Evolutionary conservation across 2,888 invertebrate genomes (phyloP), one percentile per base, ranked within the genome.

Genomic region (Polymixis lichenea): DNA sequence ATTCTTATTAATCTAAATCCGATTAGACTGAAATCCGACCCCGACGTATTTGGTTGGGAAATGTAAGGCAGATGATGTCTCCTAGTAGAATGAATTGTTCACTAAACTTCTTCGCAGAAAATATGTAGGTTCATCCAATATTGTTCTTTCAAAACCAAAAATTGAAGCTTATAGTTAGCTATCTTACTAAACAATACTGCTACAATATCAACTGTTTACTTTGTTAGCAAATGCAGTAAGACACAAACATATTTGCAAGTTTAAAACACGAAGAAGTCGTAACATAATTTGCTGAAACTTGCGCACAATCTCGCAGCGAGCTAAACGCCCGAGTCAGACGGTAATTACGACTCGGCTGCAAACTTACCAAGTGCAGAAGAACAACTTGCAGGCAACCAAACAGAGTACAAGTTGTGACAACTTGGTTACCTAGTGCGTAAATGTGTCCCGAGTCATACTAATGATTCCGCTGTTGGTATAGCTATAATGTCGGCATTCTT

Each of bases 221-320:
- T 49, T 38, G 11, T 13, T 25, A 67, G 49, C 46, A 55, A n/a
- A 32, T 60, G 70, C 15, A 53, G 25, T 69, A 25, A 56, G 61
- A 83, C 60, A 66, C 68, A 66, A 71, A 28, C 68, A 78, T 61
- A 78, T 70, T 78, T 53, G 49, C 22, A 13, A 68, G 78, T 58
- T 69, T 69, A 78, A 74, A 74, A 70, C 67, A 53, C 38, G 64
- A 76, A 82, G 73, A 78, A 74, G 79, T 75, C 55, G 65, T 78
- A 78, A 86, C 75, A 84, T 80, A 80, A 86, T 85, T 85, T 72
- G 58, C 32, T 49, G 62, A 61, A 82, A 79, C 70, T 85, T 78
- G 75, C n/a, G 61, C 71, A 65, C 87, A 82, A 86, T 79, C 82
- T 86, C 79, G 71, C 71, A 61, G 64, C 75, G 73, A 70, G 71